Evolutionary conservation across 2,113 vertebrate species (phyloP).

Genomic region (Pycnonotus jocosus): DNA sequence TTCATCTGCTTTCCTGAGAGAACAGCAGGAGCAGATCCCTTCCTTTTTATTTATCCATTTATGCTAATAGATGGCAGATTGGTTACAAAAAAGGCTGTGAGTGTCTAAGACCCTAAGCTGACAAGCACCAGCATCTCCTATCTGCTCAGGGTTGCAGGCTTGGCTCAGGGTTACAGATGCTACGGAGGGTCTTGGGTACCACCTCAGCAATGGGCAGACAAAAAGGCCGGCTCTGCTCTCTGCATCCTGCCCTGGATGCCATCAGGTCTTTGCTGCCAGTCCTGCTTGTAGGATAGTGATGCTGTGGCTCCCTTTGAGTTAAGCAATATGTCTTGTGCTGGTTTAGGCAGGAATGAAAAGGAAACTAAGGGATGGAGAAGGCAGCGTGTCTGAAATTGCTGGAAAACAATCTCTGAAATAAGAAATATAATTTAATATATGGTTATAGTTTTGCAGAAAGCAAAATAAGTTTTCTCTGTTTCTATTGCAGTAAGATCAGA

Average conservation of each 20-base stretch:
- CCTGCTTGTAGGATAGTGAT: rapidly evolving
- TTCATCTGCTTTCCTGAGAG: neutral
- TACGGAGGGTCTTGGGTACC: neutral
- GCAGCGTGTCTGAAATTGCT: rapidly evolving
- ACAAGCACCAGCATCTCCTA: neutral
- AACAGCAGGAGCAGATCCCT: neutral
- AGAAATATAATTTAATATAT: neutral
- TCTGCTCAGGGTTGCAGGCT: neutral
- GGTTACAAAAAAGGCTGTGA: neutral
- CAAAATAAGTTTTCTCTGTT: neutral
- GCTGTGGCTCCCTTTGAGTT: neutral
- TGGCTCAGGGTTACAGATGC: neutral
- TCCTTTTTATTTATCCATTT: neutral
- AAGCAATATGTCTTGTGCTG: neutral
- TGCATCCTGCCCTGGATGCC: neutral
- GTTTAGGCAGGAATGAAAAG: neutral
- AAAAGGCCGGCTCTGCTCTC: neutral
- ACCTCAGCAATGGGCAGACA: neutral
- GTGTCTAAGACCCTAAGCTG: neutral
- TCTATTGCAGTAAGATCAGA: neutral
- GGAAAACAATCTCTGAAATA: neutral
- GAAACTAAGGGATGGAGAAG: neutral
- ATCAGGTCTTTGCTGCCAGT: neutral
- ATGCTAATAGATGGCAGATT: neutral
- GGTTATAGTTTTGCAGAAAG: neutral